Evolutionary conservation across 1,140 invertebrate species (phyloP).

Genomic region (Plodia interpunctella): DNA sequence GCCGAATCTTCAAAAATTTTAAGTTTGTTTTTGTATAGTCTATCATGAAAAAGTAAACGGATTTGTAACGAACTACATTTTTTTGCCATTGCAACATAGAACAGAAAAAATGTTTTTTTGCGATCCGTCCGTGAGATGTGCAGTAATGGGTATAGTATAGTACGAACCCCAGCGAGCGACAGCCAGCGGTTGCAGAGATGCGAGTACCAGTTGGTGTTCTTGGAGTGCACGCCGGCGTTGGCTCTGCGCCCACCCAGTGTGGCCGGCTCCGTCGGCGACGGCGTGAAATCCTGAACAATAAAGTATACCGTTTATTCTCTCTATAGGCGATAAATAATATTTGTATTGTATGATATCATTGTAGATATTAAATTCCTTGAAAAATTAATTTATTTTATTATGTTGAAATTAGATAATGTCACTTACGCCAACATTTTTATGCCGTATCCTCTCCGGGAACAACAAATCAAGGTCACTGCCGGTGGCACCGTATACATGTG

Average conservation of each 20-base stretch:
- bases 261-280: conserved; percentile 65
- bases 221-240: conserved; percentile 85
- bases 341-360: no score
- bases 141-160: background rate
- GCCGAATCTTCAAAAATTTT: no score
- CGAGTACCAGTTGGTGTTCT: conserved; percentile 96
- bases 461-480: conserved; percentile 89
- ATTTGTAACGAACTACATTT: no score
- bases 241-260: conserved; percentile 57
- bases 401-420: conserved; percentile 11
- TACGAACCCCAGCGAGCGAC: conserved; percentile 83
- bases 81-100: no score
- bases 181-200: conserved; percentile 95
- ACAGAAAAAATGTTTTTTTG: no score
- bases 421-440: conserved; percentile 85
- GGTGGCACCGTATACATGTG: conserved; percentile 71
- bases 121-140: no score
- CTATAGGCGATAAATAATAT: background rate
- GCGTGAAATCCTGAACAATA: conserved; percentile 59
- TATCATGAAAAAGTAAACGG: no score
- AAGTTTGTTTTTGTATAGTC: no score
- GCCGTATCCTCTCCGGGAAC: conserved; percentile 90
- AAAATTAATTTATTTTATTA: no score
- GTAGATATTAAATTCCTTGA: no score
- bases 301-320: no score